A percentile compares a stretch with the other conserved stretches of the same genome.
phyloP scores from a whole-genome alignment of 2,888 invertebrate genomes.

The Drosophila buzzatii region DNA sequence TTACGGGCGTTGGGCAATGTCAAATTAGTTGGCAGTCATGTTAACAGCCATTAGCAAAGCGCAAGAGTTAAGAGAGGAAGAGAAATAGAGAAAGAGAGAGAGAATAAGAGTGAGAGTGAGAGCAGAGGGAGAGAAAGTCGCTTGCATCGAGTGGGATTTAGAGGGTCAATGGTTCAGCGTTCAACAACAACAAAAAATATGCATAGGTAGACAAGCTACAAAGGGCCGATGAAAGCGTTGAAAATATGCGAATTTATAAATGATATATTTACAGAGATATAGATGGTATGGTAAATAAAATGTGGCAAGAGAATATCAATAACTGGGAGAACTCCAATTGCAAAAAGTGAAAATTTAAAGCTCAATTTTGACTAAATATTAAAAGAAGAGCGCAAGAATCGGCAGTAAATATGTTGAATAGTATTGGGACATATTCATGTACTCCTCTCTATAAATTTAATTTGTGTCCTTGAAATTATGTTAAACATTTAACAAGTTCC shows the following conservation, averaged over 20 bases:
- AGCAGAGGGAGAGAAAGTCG: not conserved
- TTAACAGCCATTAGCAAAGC: constrained; percentile 43
- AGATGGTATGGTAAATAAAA: not conserved
- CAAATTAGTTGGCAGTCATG: constrained; percentile 68
- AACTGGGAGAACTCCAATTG: not conserved
- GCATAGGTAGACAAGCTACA: not conserved
- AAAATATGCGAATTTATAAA: constrained; percentile 14
- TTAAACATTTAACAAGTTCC: constrained; percentile 50
- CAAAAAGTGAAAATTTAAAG: not conserved
- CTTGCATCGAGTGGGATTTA: constrained; percentile 5
- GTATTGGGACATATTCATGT: too few relatives aligned
- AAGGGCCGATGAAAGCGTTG: not conserved
- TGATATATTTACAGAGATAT: constrained; percentile 8
- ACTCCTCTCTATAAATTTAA: not conserved
- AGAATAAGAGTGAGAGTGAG: not conserved
- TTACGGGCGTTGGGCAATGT: constrained; percentile 36
- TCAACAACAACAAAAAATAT: not conserved
- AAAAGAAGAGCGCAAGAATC: not conserved
- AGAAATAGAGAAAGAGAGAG: not conserved
- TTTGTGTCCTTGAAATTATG: constrained; percentile 39
- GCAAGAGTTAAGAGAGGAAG: not conserved
- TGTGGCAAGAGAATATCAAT: not conserved
- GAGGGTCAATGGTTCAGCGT: constrained; percentile 12
- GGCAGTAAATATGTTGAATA: too few relatives aligned
- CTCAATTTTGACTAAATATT: not conserved